Evolutionary conservation across 2,113 vertebrate genomes (phyloP).

Genomic region (Rhinoderma darwinii): DNA sequence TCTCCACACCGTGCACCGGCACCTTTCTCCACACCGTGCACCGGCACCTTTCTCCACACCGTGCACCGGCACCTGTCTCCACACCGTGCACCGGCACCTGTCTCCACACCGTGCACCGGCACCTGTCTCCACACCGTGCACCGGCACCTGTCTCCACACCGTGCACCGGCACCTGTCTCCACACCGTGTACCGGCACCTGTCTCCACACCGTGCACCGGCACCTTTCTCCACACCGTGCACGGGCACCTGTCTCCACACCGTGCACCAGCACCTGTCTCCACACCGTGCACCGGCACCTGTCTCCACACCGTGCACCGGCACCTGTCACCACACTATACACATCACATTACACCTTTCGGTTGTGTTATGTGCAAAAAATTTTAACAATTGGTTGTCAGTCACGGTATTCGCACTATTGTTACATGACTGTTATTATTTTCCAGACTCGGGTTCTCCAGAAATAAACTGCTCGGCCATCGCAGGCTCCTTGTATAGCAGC

Average conservation of each 20-base stretch:
- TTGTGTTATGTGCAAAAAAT: too few species aligned
- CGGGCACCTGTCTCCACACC: not conserved
- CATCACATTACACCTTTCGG: conserved; percentile 4
- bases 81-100: not conserved
- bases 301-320: too few species aligned
- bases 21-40: not conserved
- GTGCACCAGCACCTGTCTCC: not conserved
- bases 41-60: too few species aligned
- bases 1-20: not conserved
- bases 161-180: not conserved
- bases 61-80: not conserved
- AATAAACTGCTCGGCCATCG: conserved; percentile 73
- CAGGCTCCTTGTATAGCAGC: conserved; percentile 77
- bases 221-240: too few species aligned
- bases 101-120: too few species aligned
- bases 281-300: not conserved
- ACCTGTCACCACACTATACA: not conserved
- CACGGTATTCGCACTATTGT: too few species aligned
- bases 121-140: too few species aligned
- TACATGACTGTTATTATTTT: not conserved
- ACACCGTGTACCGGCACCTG: not conserved
- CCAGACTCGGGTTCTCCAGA: conserved; percentile 63
- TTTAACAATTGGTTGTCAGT: too few species aligned
- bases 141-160: not conserved
- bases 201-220: too few species aligned